Conservation (phyloP, 1,140 invertebrate genomes). For the Probaryconus sp. region DNA sequence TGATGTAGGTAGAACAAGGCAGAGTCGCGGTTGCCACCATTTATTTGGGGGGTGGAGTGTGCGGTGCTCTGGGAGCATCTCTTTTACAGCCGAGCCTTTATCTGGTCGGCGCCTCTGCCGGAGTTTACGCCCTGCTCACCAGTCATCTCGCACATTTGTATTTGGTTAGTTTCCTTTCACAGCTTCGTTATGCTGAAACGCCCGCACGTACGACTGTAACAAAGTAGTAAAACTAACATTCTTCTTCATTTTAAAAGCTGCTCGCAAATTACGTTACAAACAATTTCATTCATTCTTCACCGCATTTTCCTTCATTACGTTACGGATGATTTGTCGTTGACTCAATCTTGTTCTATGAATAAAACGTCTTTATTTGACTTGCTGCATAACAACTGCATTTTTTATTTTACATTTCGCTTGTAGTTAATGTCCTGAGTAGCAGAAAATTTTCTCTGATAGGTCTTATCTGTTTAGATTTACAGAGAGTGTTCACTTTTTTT, state of each 20-base stretch:
- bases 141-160: slow-evolving; percentile 94
- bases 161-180: slow-evolving; percentile 81
- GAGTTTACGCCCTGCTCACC: slow-evolving; percentile 94
- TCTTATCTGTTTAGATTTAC: too few species aligned
- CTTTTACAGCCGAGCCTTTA: slow-evolving; percentile 87
- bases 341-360: too few species aligned
- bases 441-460: too few species aligned
- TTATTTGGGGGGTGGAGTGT: slow-evolving; percentile 84
- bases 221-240: background rate
- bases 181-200: slow-evolving; percentile 22
- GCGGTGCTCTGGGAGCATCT: slow-evolving; percentile 87
- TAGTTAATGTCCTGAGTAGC: too few species aligned
- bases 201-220: slow-evolving; percentile 4
- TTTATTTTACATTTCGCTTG: too few species aligned
- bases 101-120: slow-evolving; percentile 94
- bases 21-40: slow-evolving; percentile 84
- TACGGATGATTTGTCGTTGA: too few species aligned
- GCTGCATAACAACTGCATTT: too few species aligned
- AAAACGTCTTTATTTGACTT: too few species aligned
- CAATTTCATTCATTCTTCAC: background rate
- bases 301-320: too few species aligned
- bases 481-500: background rate
- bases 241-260: background rate
- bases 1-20: slow-evolving; percentile 88
- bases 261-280: slow-evolving; percentile 1